phyloP scores from a whole-genome alignment of 2,888 invertebrate species.

The Zygothrica quintamaculata region DNA sequence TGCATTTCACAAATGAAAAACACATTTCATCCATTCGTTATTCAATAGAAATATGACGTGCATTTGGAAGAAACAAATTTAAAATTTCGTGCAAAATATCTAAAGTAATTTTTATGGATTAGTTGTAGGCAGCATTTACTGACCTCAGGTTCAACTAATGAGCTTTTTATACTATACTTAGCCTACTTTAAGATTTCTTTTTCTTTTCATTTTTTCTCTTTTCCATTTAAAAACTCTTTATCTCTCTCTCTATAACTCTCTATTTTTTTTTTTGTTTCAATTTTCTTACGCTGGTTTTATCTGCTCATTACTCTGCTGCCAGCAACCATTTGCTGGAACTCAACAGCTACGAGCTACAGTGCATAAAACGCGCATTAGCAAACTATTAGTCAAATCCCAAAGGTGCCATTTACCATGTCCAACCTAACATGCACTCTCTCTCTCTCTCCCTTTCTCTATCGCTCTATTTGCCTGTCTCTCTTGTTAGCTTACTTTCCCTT shows the following conservation, averaged over 20 bases:
- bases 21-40: too few relatives aligned
- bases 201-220: neutral
- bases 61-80: too few relatives aligned
- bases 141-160: constrained; percentile 8
- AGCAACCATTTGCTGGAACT: constrained; percentile 46
- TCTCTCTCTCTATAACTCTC: neutral
- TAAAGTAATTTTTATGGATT: neutral
- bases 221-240: constrained; percentile 5
- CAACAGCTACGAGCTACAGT: constrained; percentile 37
- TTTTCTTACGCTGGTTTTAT: constrained; percentile 3
- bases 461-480: neutral
- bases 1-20: neutral
- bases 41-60: too few relatives aligned
- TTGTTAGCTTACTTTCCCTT: constrained; percentile 1
- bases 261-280: neutral
- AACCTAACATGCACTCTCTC: constrained; percentile 26
- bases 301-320: constrained; percentile 31
- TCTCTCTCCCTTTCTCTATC: too few relatives aligned
- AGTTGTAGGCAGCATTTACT: neutral
- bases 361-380: constrained; percentile 73
- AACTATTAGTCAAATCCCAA: constrained; percentile 68
- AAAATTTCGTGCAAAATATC: neutral
- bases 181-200: neutral
- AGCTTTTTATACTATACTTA: constrained; percentile 10
- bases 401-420: constrained; percentile 63